Evolutionary conservation across 2,797 vertebrate species (phyloP).

Genomic region (Tapirus indicus): DNA sequence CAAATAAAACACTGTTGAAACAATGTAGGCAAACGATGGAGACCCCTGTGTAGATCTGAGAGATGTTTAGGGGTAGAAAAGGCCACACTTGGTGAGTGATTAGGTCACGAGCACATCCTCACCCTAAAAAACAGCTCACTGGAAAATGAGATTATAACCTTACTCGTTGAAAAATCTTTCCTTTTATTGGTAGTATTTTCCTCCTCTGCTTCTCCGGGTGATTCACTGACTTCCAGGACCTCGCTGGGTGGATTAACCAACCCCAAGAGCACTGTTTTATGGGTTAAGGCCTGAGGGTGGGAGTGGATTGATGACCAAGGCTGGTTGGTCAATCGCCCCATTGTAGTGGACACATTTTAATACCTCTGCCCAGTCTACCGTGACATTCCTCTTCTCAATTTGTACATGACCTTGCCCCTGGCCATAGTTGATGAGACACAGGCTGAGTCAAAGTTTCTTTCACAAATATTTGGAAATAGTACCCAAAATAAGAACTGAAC

Average conservation of each 20-base stretch:
- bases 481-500: neutral
- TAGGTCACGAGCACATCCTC: neutral
- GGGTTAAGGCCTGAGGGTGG: neutral
- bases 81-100: neutral
- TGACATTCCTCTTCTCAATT: neutral
- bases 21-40: neutral
- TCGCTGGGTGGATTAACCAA: neutral
- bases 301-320: neutral
- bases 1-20: slow-evolving; percentile 28
- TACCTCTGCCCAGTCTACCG: slow-evolving; percentile 4
- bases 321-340: neutral
- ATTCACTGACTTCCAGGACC: slow-evolving; percentile 36
- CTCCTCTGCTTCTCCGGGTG: neutral
- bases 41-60: neutral
- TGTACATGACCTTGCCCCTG: slow-evolving; percentile 6
- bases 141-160: neutral
- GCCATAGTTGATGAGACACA: neutral
- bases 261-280: neutral
- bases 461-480: slow-evolving; percentile 54
- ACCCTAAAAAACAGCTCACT: neutral
- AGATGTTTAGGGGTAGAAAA: slow-evolving; percentile 1
- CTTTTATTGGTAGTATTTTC: neutral
- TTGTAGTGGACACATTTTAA: slow-evolving; percentile 21
- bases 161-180: slow-evolving; percentile 20
- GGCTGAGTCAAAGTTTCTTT: slow-evolving; percentile 39